Evolutionary conservation across 2,113 vertebrate species (phyloP).

Genomic region (Trogon melanurus): DNA sequence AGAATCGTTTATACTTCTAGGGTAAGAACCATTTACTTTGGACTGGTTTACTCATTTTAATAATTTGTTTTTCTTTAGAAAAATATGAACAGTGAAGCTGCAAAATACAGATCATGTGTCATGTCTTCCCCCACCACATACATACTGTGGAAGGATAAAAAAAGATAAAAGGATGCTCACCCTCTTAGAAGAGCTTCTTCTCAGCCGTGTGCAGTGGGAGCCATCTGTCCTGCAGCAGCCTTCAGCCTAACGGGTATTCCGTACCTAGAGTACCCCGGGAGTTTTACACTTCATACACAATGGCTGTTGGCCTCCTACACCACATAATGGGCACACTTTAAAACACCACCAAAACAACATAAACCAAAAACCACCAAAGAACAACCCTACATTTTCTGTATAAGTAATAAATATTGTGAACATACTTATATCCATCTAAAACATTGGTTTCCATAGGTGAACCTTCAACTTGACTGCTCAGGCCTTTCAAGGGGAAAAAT

Average conservation of each 20-base stretch:
- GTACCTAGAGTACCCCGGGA: background rate
- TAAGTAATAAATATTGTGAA: background rate
- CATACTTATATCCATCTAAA: background rate
- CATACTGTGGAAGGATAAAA: background rate
- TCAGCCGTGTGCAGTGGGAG: background rate
- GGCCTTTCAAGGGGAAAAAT: background rate
- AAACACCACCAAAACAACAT: too few species aligned
- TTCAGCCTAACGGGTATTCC: background rate
- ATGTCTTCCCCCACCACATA: accelerated
- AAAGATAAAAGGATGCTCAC: background rate
- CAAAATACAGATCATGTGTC: background rate
- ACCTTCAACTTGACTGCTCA: background rate
- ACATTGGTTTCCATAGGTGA: background rate
- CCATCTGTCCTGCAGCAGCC: background rate
- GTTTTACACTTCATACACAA: background rate
- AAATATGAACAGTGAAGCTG: background rate
- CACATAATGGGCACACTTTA: too few species aligned
- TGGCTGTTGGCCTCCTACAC: background rate
- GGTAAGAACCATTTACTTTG: background rate
- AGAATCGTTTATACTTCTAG: background rate
- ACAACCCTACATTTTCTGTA: background rate
- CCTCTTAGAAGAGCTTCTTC: background rate
- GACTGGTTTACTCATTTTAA: background rate
- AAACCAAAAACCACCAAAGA: background rate
- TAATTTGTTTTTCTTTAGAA: background rate